These are phyloP conservation scores for Anoplophora glabripennis DNA, from an alignment of 1,140 invertebrate genomes.

Conservation along the genomic window DNA sequence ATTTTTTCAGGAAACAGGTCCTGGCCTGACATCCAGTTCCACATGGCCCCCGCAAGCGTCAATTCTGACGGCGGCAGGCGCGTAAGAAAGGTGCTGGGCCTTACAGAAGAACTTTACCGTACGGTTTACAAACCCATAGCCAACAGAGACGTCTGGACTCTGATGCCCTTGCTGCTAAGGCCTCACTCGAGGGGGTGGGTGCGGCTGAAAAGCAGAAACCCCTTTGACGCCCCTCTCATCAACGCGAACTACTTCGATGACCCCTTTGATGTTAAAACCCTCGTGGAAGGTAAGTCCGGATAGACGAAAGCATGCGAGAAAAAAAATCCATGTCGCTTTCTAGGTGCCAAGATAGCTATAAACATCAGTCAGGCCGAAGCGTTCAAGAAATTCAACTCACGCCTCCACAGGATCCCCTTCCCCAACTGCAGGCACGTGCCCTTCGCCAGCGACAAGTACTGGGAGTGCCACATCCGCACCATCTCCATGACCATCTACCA, in stretches of 20 bases:
- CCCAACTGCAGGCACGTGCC: constrained; percentile 73
- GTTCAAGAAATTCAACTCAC: constrained; percentile 77
- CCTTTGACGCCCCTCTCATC: constrained; percentile 80
- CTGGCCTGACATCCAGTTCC: constrained; percentile 83
- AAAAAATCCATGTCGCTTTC: too few relatives aligned
- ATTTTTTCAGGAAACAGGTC: constrained; percentile 55
- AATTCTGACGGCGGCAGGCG: constrained; percentile 74
- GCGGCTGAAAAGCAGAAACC: constrained; percentile 70
- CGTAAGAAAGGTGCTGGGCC: constrained; percentile 73
- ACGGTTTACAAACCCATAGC: constrained; percentile 71
- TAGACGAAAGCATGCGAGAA: too few relatives aligned
- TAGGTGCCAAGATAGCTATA: constrained; percentile 68
- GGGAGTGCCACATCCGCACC: constrained; percentile 81
- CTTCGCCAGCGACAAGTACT: constrained; percentile 75
- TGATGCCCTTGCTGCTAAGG: constrained; percentile 76
- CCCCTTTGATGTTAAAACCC: constrained; percentile 68
- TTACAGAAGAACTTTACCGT: constrained; percentile 79
- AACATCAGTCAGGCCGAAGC: constrained; percentile 69
- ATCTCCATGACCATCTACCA: constrained; percentile 86
- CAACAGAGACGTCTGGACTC: constrained; percentile 70
- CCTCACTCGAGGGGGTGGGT: constrained; percentile 79
- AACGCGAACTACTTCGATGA: constrained; percentile 87
- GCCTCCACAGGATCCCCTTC: constrained; percentile 68
- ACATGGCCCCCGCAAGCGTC: constrained; percentile 82
- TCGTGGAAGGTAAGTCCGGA: constrained; percentile 65